phyloP scores from a whole-genome alignment of 2,113 vertebrate species.

The Prietella phreatophila region DNA sequence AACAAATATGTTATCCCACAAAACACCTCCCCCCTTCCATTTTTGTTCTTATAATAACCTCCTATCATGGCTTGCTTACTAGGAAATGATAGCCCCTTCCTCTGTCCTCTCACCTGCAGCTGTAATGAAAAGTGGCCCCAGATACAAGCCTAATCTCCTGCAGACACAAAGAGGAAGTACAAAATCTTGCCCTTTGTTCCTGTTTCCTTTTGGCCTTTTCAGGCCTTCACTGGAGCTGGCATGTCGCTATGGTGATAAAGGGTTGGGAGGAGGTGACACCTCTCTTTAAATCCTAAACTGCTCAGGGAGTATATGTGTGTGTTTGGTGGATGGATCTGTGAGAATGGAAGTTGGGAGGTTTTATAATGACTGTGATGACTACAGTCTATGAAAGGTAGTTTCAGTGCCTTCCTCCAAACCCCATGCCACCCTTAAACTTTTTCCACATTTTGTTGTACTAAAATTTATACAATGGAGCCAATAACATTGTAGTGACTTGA shows the following conservation, averaged over 20 bases:
- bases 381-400: not conserved
- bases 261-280: not conserved
- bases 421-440: not conserved
- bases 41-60: not conserved
- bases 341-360: not conserved
- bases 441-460: not conserved
- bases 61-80: not conserved
- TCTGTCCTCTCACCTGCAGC: not conserved
- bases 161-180: constrained; percentile 39
- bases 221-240: constrained; percentile 5
- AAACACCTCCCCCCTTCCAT: too few relatives aligned
- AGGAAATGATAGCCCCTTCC: not conserved
- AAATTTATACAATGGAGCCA: not conserved
- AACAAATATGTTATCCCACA: not conserved
- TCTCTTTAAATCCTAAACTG: constrained; percentile 24
- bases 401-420: not conserved
- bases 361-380: constrained; percentile 2
- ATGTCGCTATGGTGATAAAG: constrained; percentile 38
- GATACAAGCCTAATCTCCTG: constrained; percentile 40
- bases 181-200: constrained; percentile 22
- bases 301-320: not conserved
- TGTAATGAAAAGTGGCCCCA: constrained; percentile 22
- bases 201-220: constrained; percentile 35
- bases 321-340: not conserved
- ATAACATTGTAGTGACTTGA: not conserved